phyloP scores from a whole-genome alignment of 2,888 invertebrate genomes.

The Trimorus sp. region DNA sequence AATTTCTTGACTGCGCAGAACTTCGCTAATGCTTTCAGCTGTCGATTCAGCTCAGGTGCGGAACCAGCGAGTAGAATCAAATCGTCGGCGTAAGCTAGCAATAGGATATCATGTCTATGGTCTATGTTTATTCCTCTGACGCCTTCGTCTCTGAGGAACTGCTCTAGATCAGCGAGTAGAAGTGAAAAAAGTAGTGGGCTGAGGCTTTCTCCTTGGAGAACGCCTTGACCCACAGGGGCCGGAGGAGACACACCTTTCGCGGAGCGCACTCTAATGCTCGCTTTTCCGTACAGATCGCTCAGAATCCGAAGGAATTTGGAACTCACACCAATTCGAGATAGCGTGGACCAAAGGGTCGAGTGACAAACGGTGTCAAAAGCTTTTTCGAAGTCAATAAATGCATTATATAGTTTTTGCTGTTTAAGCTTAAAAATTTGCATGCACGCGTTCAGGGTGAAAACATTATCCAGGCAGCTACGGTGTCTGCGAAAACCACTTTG shows the following conservation, averaged over 20 bases:
- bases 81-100: too few relatives aligned
- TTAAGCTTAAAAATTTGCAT: background rate
- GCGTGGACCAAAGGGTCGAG: background rate
- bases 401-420: background rate
- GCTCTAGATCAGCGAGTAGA: background rate
- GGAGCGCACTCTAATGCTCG: background rate
- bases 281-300: constrained; percentile 2
- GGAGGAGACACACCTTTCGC: background rate
- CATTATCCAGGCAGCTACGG: background rate
- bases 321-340: too few relatives aligned
- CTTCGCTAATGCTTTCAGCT: too few relatives aligned
- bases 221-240: background rate
- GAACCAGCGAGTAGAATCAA: too few relatives aligned
- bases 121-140: background rate
- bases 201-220: background rate
- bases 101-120: background rate
- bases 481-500: background rate
- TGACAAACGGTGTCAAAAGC: too few relatives aligned
- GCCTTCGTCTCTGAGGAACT: background rate
- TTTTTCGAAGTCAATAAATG: too few relatives aligned
- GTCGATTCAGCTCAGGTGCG: too few relatives aligned
- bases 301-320: background rate
- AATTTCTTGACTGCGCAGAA: too few relatives aligned
- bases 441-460: background rate
- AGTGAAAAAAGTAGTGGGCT: background rate